Evolutionary conservation across 2,113 vertebrate genomes (phyloP).

Genomic region (Tachysurus vachellii): DNA sequence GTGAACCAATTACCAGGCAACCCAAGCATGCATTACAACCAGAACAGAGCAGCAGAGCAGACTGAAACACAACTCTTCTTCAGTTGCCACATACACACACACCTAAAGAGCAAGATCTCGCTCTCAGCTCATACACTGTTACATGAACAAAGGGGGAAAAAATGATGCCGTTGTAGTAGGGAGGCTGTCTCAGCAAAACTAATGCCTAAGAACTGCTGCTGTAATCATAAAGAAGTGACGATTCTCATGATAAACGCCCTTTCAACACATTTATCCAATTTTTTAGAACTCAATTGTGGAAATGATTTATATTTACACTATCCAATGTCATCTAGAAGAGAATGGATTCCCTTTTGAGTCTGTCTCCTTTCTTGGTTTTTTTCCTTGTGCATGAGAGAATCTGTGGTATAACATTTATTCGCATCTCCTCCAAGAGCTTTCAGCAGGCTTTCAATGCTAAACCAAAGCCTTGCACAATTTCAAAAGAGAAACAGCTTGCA

Average conservation of each 20-base stretch:
- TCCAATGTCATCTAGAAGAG: neutral
- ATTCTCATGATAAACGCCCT: neutral
- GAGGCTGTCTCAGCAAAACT: neutral
- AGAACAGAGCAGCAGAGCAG: conserved; percentile 7
- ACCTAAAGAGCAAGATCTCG: neutral
- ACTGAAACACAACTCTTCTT: neutral
- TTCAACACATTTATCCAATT: neutral
- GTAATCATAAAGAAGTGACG: neutral
- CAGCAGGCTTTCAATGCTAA: neutral
- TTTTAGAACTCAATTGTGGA: neutral
- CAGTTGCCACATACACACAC: neutral
- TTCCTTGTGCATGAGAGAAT: neutral
- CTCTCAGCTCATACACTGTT: neutral
- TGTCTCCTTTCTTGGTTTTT: neutral
- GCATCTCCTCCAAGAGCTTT: neutral
- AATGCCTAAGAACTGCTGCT: neutral
- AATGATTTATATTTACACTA: conserved; percentile 5
- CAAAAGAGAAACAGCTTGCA: conserved; percentile 2
- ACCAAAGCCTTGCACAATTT: neutral
- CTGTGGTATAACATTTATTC: neutral
- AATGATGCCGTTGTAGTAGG: neutral
- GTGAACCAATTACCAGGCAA: conserved; percentile 45
- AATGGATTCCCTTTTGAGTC: neutral
- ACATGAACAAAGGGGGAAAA: neutral
- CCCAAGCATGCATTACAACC: neutral